Evolutionary conservation across 2,797 vertebrate species (phyloP), one percentile per base, ranked within the genome.

Genomic region (Crocodylus rhombifer): DNA sequence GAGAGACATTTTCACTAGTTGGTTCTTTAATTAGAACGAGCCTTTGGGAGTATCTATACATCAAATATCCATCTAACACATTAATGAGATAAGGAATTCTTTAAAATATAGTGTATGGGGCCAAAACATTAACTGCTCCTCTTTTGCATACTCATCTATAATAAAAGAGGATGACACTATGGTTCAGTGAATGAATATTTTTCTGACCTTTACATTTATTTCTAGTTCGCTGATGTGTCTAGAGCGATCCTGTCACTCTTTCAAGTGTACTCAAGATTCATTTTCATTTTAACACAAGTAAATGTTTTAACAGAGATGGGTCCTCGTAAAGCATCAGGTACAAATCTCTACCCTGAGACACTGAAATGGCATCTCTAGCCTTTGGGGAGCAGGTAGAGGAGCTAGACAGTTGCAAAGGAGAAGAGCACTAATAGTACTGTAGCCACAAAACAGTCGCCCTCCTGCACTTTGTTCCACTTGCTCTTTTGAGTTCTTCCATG

Each of bases 221-320:
- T 96, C 90, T 95, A 95, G 94, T 94, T 95, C 95, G 92, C 79
- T 94, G 92, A 55, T 75, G 26, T 88, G 95, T 96, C 96, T 87
- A 57, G 62, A 94, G 77, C 79, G 91, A 93, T 96, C 94, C 94
- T 95, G 90, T 95, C 96, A 95, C 75, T 92, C 88, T 51, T 51
- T 51, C 42, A 51, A 51, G 42, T 51, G 42, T 51, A 51, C 42
- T 51, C 13, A 36, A 71, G 80, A 94, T 91, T 91, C 18, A 63
- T 84, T 95, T 95, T 92, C 93, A 62, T 63, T 93, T 89, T 92
- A 91, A 84, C 77, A 36, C 83, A 84, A 94, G 83, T 75, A 80
- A 84, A 83, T 77, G 86, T 77, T 91, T 0, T 0, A 86, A 91
- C 42, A 92, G 90, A 14, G 94, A 61, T 62, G 86, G 93, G 58